Base-by-base conservation (phyloP, 2,797 vertebrate species). In the Acanthopagrus latus region DNA sequence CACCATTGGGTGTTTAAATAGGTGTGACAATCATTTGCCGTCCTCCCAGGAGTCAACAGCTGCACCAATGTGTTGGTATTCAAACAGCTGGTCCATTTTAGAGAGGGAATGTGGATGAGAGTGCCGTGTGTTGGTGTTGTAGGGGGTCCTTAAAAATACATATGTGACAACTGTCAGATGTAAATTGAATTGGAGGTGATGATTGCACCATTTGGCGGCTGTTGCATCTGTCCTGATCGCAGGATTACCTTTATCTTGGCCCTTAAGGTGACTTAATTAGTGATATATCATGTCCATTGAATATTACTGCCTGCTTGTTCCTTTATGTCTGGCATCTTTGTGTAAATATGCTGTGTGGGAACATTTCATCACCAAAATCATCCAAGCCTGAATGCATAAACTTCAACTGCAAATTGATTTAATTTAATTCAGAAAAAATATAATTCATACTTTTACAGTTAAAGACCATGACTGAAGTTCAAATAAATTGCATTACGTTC, bases 21-120 rank as follows among this genome's bases (percentile, higher is more conserved):
- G 60, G 82, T 86, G 90, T 85, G 63, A 81, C 64, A 71, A 69
- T 89, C 52, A 82, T 50, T 23, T 68, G 29, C 48, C 54, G 44
- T 70, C 65, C 43, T 80, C 80, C 50, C 71, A 71, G 67, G 80
- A 86, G 78, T 77, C 80, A 76, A 75, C 92, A 91, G 88, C 89
- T 94, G 90, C 76, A 91, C 79, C 87, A 83, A 73, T 81, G 82
- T 74, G 86, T 89, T 80, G 73, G 67, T 75, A 67, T 78, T 84
- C 13, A 48, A 48, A 85, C 82, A 91, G 80, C 84, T 88, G 86
- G 78, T 50, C 27, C 17, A 12, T 23, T 57, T 50, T 3, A 20
- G 41, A 64, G 27, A 66, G 33, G 57, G 57, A 74, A 68, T 72
- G 77, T 70, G 43, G 14, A 47, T 58, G 60, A 1, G 0, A 29